Conservation (phyloP, 53 echinoderm and acorn worm species). For the Astropecten irregularis region DNA sequence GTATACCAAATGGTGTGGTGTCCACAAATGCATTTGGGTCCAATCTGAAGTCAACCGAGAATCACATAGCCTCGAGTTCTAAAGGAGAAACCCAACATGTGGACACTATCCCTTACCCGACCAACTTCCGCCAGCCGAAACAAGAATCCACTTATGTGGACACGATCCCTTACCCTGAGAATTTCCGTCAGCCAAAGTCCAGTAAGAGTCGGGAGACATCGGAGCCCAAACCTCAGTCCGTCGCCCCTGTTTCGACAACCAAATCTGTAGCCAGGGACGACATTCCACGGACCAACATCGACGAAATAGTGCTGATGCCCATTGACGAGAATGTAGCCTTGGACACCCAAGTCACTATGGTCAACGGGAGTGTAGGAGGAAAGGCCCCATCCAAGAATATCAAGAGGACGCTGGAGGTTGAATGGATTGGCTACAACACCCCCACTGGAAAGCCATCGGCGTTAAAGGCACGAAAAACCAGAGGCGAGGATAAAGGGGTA, state of each 20-base stretch:
- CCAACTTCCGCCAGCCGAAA: slow-evolving; percentile 64
- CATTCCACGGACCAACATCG: slow-evolving; percentile 72
- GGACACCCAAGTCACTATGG: not conserved
- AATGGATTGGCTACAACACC: slow-evolving; percentile 83
- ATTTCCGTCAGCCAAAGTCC: slow-evolving; percentile 57
- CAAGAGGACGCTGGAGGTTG: slow-evolving; percentile 58
- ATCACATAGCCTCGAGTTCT: not conserved
- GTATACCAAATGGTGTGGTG: slow-evolving; percentile 17
- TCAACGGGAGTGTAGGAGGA: slow-evolving; percentile 2
- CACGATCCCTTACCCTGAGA: slow-evolving; percentile 47
- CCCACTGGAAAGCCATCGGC: slow-evolving; percentile 77
- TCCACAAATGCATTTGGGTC: slow-evolving; percentile 24
- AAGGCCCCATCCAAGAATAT: slow-evolving; percentile 51
- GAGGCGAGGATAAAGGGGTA: slow-evolving; percentile 15
- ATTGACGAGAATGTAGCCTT: not conserved
- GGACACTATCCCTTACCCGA: slow-evolving; percentile 67
- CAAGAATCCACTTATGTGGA: slow-evolving; percentile 28
- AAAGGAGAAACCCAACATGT: slow-evolving; percentile 32
- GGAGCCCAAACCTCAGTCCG: not conserved
- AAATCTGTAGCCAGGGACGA: slow-evolving; percentile 21
- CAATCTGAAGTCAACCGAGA: not conserved
- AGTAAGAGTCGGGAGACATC: not conserved
- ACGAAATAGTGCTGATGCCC: slow-evolving; percentile 57
- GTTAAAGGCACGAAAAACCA: slow-evolving; percentile 22
- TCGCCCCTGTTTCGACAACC: not conserved